Percentiles rank a stretch among this genome's conserved stretches.
phyloP scores from a whole-genome alignment of 2,888 invertebrate species.

The Netelia fuscicornis region DNA sequence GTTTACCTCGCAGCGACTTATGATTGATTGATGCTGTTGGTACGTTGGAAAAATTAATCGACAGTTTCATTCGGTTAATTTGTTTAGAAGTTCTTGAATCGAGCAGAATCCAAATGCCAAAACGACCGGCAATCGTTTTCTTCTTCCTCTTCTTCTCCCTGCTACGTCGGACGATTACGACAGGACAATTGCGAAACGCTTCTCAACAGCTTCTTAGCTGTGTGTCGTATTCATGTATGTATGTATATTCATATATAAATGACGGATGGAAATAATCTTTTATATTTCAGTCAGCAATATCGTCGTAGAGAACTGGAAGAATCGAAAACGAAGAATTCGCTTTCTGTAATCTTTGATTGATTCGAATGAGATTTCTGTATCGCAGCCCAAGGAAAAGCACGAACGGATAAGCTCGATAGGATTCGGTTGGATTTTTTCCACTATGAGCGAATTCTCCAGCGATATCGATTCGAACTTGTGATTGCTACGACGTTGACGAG shows the following conservation, averaged over 20 bases:
- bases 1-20: too few relatives aligned
- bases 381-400: not conserved
- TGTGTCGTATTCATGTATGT: not conserved
- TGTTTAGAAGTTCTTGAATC: not conserved
- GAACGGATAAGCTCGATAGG: not conserved
- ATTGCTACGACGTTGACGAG: not conserved
- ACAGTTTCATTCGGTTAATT: not conserved
- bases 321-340: not conserved
- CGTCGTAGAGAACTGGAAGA: not conserved
- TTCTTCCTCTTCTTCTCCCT: not conserved
- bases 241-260: not conserved
- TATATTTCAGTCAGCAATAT: conserved; percentile 7
- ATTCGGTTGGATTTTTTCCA: not conserved
- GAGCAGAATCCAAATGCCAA: not conserved
- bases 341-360: not conserved
- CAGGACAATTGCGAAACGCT: conserved; percentile 41
- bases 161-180: conserved; percentile 8
- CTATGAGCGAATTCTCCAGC: not conserved
- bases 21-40: not conserved
- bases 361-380: not conserved
- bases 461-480: conserved; percentile 33
- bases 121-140: not conserved
- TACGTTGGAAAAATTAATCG: not conserved
- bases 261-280: not conserved
- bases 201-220: conserved; percentile 18